Evolutionary conservation across 1,140 invertebrate species (phyloP), one percentile per base, ranked within the genome.

Genomic region (Panagrolaimus sp.): DNA sequence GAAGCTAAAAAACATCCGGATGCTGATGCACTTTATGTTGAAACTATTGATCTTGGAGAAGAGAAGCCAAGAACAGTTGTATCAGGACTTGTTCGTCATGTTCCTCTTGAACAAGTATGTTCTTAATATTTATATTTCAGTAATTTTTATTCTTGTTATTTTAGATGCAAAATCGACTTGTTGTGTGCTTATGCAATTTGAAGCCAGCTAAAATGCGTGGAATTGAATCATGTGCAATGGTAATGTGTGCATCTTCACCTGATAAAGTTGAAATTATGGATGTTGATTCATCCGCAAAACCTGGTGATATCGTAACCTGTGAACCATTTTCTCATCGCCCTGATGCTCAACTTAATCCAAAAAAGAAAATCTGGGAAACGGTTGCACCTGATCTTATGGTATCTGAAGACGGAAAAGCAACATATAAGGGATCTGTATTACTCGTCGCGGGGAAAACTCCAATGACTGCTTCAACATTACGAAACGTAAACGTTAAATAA

Each of bases 351-450:
- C 84, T 96, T 12, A 94, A 94, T 83, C 92, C 92, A 0, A 96
- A 96, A 83, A 94, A 94, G 84, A 96, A 96, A 85, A 90, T 95
- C 68, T 95, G 93, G 87, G 93, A 96, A 85, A 89, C 90, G 8
- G 89, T 92, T 77, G 91, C 91, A 43, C 90, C 90, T 2, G 78
- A 81, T 66, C 62, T 81, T 45, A 75, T 74, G 28, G 79, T 81
- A 5, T 73, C 73, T 15, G 46, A 64, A 1, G 67, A 76, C 7
- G 80, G 80, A 10, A 55, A 70, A 46, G 81, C 78, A n/a, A 52
- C 77, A 5, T 82, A 83, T 75, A 82, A 82, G 47, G 82, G 75
- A 17, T 46, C 71, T 10, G 52, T 66, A 1, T 65, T 82, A 17
- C 32, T 70, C n/a, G 74, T 82, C 28, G 67, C 70, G 12, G 73